Percentiles rank a stretch among this genome's conserved stretches.
Evolutionary conservation across 2,797 vertebrate genomes (phyloP).

Genomic region (Hemitrygon akajei): DNA sequence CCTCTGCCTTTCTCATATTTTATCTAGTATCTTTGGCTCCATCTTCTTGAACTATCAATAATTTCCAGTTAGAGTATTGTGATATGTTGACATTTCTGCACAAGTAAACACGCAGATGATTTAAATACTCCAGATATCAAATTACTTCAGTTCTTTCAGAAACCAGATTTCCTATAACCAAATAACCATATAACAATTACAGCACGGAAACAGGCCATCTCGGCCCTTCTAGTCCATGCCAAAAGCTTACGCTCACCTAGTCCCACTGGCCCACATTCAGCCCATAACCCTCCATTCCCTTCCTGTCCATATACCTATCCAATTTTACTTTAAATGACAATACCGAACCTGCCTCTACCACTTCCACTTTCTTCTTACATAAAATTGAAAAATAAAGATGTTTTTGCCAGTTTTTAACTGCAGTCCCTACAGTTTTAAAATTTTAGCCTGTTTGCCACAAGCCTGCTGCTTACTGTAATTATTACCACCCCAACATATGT

Average conservation of each 20-base stretch:
- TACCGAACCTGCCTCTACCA: too few relatives aligned
- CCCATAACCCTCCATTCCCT: too few relatives aligned
- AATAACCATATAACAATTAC: too few relatives aligned
- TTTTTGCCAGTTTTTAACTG: background rate
- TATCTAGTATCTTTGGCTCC: background rate
- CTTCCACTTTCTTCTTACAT: too few relatives aligned
- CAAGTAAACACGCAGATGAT: conserved; percentile 1
- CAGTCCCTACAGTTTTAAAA: background rate
- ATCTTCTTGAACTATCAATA: background rate
- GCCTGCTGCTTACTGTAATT: background rate
- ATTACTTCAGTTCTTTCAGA: background rate
- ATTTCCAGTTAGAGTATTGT: background rate
- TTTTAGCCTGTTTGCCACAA: background rate
- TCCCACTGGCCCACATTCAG: too few relatives aligned
- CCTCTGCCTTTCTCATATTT: background rate
- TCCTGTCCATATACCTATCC: too few relatives aligned
- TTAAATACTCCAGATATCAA: background rate
- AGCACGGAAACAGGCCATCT: too few relatives aligned
- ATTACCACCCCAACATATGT: background rate
- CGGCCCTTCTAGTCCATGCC: too few relatives aligned
- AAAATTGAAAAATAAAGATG: background rate
- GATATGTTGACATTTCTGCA: background rate
- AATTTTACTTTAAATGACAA: too few relatives aligned
- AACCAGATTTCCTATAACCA: too few relatives aligned
- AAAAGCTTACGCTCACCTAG: too few relatives aligned